Percentiles rank a stretch among this genome's conserved stretches.
Conservation (phyloP, 1,140 invertebrate genomes). For the Bombyx mandarina region DNA sequence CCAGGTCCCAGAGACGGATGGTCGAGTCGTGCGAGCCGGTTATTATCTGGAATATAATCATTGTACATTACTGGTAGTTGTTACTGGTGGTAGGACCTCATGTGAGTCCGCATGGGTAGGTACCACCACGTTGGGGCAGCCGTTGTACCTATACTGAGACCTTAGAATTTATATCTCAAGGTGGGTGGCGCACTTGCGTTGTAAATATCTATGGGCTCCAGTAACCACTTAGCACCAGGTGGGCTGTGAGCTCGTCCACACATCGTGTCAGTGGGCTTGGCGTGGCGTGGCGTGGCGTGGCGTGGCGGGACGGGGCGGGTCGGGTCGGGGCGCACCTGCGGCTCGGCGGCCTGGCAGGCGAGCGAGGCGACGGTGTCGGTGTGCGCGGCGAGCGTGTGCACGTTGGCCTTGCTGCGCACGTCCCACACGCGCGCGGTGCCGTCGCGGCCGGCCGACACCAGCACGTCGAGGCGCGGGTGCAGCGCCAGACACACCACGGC, state of each 20-base stretch:
- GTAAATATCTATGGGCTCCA: background rate
- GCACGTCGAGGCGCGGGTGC: conserved; percentile 96
- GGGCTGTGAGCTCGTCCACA: no score
- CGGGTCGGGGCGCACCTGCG: conserved; percentile 77
- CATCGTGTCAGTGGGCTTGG: background rate
- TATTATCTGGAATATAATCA: conserved; percentile 71
- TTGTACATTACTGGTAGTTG: background rate
- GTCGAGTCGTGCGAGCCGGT: conserved; percentile 89
- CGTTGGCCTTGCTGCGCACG: conserved; percentile 98
- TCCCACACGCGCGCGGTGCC: conserved; percentile 98
- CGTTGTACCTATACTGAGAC: no score
- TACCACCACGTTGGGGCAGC: no score
- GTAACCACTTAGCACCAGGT: no score
- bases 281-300: background rate
- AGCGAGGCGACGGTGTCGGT: conserved; percentile 97
- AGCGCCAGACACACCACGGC: conserved; percentile 95
- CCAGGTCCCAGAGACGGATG: conserved; percentile 97
- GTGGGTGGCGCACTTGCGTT: no score
- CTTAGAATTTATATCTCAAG: no score
- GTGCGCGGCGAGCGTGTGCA: conserved; percentile 97
- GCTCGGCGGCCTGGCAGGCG: conserved; percentile 92
- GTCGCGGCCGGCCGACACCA: conserved; percentile 95
- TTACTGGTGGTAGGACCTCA: background rate
- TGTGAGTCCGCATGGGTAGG: no score
- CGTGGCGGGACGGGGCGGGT: background rate